Evolutionary conservation across 2,888 invertebrate genomes (phyloP), one percentile per base, ranked within the genome.

Genomic region (Magallana nippona): DNA sequence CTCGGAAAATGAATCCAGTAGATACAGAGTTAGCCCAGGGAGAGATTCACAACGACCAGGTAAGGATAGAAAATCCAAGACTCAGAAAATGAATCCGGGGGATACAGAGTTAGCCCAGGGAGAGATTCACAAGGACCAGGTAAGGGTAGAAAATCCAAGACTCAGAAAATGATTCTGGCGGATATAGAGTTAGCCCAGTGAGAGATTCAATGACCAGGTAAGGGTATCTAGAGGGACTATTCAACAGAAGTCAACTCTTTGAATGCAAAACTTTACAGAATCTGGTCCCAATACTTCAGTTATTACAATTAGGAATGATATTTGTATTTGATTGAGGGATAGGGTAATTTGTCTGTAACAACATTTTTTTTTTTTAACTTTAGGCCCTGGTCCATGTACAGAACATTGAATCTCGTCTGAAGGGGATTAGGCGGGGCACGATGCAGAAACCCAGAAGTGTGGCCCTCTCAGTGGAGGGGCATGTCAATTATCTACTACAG

Each of bases 381-480:
- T 95, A 97, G 95, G 98, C 98, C 0, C 95, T 97, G 91, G 96
- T 96, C 87, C 96, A 98, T 94, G 96, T 98, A 60, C 96, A 96
- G 90, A 96, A 97, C 90, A 98, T 99, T 82, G 96, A 97, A 86
- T 96, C 96, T 86, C 95, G 99, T 57, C 95, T 99, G 56, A 96
- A 97, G 92, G 95, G 95, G 17, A 93, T 96, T 96, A 95, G 97
- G 96, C 92, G 95, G 87, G 88, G 87, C 55, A 89, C 89, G 10
- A 92, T 92, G 82, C 77, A 81, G 8, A 91, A 90, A 84, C 90
- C 92, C 2, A 89, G 92, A 55, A 94, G 95, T 78, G 91, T 97
- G 91, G 96, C 96, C 0, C 94, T 98, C 82, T 98, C 98, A 1
- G 97, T 98, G 0, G 98, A 98, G 95, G 99, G 99, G 11, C 98